A percentile compares a stretch with the other conserved stretches of the same genome.
These are phyloP conservation scores for Nettapus auritus DNA, from an alignment of 2,113 vertebrate species.

Conservation along the genomic window DNA sequence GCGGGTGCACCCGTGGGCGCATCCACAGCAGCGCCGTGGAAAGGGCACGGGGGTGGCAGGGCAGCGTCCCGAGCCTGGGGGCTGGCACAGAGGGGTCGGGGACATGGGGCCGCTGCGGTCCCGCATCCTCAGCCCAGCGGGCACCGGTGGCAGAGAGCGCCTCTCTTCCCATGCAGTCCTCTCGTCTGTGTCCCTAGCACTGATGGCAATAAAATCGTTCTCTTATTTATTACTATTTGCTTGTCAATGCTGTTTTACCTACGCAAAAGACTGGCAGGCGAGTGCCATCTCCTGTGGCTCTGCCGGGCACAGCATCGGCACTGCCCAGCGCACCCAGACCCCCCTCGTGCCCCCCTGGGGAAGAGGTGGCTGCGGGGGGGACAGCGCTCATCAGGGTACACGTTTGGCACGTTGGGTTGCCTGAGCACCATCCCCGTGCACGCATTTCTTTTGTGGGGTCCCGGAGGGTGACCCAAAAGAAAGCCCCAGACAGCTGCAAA, in stretches of 20 bases:
- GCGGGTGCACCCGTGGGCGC: neutral
- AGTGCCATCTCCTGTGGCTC: neutral
- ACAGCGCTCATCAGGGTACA: neutral
- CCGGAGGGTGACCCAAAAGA: neutral
- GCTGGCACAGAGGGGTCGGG: rapidly evolving
- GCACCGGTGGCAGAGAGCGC: neutral
- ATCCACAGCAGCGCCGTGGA: no score
- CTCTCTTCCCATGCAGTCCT: neutral
- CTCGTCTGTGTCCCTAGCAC: neutral
- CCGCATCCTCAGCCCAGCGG: neutral
- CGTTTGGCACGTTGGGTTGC: no score
- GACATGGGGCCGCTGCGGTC: neutral
- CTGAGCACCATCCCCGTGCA: neutral
- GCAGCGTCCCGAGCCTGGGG: neutral
- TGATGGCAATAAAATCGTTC: constrained; percentile 60
- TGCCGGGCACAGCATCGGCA: neutral
- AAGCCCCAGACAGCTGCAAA: neutral
- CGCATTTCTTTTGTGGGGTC: neutral
- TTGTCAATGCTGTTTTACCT: neutral
- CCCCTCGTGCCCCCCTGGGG: neutral
- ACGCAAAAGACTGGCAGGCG: neutral
- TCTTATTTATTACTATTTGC: constrained; percentile 47
- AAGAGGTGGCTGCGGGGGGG: neutral
- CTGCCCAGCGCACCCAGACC: neutral
- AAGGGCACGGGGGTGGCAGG: neutral